These are phyloP conservation scores for Otis tarda DNA, from an alignment of 2,113 vertebrate species.

Conservation along the genomic window DNA sequence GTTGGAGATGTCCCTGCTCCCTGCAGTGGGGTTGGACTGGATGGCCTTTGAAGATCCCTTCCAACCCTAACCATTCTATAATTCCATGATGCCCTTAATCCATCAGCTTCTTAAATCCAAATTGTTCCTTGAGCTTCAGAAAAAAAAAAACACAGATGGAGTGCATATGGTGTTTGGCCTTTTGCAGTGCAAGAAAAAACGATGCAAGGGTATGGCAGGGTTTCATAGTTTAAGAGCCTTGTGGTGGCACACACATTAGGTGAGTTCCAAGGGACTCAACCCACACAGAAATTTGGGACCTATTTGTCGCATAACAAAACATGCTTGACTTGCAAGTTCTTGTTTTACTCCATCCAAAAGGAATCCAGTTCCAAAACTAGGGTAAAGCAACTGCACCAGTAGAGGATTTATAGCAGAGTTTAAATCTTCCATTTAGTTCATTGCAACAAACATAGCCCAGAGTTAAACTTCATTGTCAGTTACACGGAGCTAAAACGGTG, in stretches of 20 bases:
- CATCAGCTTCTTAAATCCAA: background rate
- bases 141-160: background rate
- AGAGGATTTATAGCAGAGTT: background rate
- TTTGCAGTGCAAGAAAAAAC: background rate
- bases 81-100: background rate
- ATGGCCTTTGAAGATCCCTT: too few relatives aligned
- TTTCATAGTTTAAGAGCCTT: background rate
- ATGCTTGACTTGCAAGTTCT: background rate
- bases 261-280: background rate
- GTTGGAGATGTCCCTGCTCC: too few relatives aligned
- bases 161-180: too few relatives aligned
- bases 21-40: too few relatives aligned
- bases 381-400: background rate
- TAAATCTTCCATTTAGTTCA: background rate
- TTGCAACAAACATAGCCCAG: background rate
- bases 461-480: background rate
- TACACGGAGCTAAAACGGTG: background rate
- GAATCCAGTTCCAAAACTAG: background rate
- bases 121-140: background rate
- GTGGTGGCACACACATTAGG: background rate
- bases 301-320: background rate
- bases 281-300: background rate
- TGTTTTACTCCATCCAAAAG: background rate
- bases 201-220: background rate
- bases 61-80: too few relatives aligned